A percentile compares a stretch with the other conserved stretches of the same genome.
Evolutionary conservation across 2,888 invertebrate species (phyloP).

Genomic region (Esperia sulphurella): DNA sequence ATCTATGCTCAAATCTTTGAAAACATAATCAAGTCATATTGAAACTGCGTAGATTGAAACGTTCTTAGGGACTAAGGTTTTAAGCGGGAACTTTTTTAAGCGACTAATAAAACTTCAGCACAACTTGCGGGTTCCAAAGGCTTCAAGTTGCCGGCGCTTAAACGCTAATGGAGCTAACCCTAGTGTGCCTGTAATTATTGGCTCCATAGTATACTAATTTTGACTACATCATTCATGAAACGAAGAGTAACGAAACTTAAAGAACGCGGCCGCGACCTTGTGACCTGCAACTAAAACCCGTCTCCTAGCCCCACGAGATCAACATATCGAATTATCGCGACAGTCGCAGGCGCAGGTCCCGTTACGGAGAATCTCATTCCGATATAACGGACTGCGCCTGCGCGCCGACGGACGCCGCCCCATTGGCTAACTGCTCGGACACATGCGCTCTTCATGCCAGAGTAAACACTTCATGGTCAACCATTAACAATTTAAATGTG

Average conservation of each 20-base stretch:
- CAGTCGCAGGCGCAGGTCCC: conserved; percentile 35
- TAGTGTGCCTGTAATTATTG: too few relatives aligned
- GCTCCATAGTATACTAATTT: too few relatives aligned
- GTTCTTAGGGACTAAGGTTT: too few relatives aligned
- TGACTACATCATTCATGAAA: too few relatives aligned
- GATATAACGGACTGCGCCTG: conserved; percentile 36
- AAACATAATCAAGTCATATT: too few relatives aligned
- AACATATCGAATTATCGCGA: conserved; percentile 14
- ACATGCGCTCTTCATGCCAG: conserved; percentile 15
- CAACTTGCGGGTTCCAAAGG: too few relatives aligned
- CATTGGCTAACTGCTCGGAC: conserved; percentile 24
- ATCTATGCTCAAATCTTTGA: too few relatives aligned
- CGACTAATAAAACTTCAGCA: too few relatives aligned
- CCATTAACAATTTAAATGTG: conserved; percentile 16
- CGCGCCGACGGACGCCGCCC: conserved; percentile 22
- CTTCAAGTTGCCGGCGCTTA: too few relatives aligned
- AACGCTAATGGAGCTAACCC: too few relatives aligned
- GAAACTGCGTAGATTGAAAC: too few relatives aligned
- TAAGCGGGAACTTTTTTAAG: too few relatives aligned
- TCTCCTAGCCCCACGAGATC: conserved; percentile 2
- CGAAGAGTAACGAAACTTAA: background rate
- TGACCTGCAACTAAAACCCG: conserved; percentile 17
- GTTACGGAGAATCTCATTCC: conserved; percentile 53
- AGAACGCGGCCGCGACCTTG: conserved; percentile 20
- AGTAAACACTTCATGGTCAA: conserved; percentile 18